Conservation (phyloP, 1,140 invertebrate genomes). For the Archivesica marissinica region DNA sequence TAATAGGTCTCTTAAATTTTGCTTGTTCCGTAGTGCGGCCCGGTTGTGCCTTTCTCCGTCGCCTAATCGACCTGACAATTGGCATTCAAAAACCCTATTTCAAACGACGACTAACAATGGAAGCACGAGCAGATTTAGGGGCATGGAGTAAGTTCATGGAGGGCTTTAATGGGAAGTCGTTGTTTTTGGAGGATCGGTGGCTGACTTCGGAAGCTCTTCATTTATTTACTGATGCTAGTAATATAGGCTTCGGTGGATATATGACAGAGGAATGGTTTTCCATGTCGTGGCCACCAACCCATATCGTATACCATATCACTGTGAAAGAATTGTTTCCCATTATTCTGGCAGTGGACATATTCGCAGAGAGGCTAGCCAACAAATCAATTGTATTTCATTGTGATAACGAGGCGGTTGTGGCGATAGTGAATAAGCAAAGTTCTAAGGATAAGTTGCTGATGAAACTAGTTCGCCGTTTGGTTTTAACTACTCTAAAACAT, state of each 20-base stretch:
- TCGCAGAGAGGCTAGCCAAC: not conserved
- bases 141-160: conserved; percentile 36
- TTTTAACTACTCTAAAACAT: conserved; percentile 31
- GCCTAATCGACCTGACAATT: conserved; percentile 51
- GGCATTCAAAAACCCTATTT: conserved; percentile 2
- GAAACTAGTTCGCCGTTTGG: conserved; percentile 48
- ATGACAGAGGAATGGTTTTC: conserved; percentile 30
- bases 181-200: conserved; percentile 44
- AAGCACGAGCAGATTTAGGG: conserved; percentile 48
- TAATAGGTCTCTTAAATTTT: conserved; percentile 60
- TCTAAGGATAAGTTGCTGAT: conserved; percentile 47
- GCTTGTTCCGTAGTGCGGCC: conserved; percentile 32
- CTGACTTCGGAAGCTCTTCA: conserved; percentile 1
- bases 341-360: conserved; percentile 15
- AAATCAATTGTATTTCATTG: conserved; percentile 23
- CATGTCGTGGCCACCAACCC: not conserved
- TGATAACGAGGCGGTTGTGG: conserved; percentile 58
- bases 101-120: conserved; percentile 14
- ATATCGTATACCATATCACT: not conserved
- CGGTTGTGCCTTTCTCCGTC: conserved; percentile 40
- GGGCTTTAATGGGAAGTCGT: conserved; percentile 50
- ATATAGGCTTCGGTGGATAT: conserved; percentile 37
- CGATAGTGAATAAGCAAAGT: conserved; percentile 54
- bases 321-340: conserved; percentile 36
- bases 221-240: conserved; percentile 46